Percentiles rank a stretch among this genome's conserved stretches.
phyloP scores from a whole-genome alignment of 2,797 vertebrate genomes.

The Mus minutoides region DNA sequence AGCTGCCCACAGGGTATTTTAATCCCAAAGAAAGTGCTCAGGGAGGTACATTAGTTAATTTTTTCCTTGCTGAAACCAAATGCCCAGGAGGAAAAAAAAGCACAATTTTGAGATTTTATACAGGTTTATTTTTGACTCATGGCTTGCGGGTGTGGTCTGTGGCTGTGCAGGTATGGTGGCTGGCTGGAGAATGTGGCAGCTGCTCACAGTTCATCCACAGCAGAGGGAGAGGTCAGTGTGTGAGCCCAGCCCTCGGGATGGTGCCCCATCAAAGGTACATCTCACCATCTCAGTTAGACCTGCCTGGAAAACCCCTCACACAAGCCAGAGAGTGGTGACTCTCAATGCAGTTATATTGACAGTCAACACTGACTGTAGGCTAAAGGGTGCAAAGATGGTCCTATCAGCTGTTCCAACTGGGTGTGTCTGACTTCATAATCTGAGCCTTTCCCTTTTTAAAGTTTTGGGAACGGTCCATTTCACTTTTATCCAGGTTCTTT shows the following conservation, averaged over 20 bases:
- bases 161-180: not conserved
- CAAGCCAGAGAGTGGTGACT: not conserved
- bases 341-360: not conserved
- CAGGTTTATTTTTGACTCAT: not conserved
- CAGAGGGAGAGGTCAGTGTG: too few relatives aligned
- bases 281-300: not conserved
- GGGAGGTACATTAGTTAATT: not conserved
- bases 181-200: not conserved
- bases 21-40: not conserved
- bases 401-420: not conserved
- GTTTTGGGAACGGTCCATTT: not conserved
- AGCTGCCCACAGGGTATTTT: not conserved
- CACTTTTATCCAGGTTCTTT: slow-evolving; percentile 2
- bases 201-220: not conserved
- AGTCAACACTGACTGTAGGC: not conserved
- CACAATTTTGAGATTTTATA: not conserved
- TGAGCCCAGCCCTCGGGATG: not conserved
- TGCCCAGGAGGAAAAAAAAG: not conserved
- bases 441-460: not conserved
- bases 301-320: not conserved
- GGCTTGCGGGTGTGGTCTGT: not conserved
- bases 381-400: not conserved
- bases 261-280: not conserved
- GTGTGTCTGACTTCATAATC: not conserved
- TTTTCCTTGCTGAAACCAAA: not conserved